A percentile compares a stretch with the other conserved stretches of the same genome.
Evolutionary conservation across 1,140 invertebrate species (phyloP).

Genomic region (Drosophila mauritiana): DNA sequence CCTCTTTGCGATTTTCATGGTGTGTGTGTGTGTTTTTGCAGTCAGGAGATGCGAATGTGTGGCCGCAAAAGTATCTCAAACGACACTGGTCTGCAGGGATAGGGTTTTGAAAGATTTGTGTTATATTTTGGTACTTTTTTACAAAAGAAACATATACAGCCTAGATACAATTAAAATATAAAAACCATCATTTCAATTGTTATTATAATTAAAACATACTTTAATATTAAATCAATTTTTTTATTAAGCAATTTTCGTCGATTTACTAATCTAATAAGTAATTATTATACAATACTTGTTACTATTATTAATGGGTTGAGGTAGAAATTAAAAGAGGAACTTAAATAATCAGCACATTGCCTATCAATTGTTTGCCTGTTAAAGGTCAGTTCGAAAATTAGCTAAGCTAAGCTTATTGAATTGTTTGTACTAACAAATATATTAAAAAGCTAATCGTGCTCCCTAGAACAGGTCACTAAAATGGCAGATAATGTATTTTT

Average conservation of each 20-base stretch:
- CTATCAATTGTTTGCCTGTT: neutral
- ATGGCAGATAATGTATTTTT: neutral
- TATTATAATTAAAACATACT: no score
- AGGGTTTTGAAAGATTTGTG: neutral
- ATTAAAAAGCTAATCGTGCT: neutral
- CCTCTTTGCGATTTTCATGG: slow-evolving; percentile 21
- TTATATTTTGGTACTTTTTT: neutral
- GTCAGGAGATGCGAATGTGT: slow-evolving; percentile 25
- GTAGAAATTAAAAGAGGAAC: no score
- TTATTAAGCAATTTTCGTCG: no score
- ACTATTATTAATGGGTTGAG: no score
- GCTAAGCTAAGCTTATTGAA: neutral
- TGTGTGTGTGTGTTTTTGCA: neutral
- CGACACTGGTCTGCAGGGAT: slow-evolving; percentile 16
- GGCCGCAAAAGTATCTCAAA: slow-evolving; percentile 22
- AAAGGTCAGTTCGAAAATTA: neutral
- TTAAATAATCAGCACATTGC: no score
- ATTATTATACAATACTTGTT: no score
- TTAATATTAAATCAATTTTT: no score
- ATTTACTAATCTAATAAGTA: no score
- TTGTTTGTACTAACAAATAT: neutral
- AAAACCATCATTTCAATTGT: no score
- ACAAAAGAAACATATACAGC: no score
- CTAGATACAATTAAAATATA: no score
- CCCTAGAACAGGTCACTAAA: no score